Conservation (phyloP, 2,888 invertebrate species). For the Scrobipalpa atriplicella region DNA sequence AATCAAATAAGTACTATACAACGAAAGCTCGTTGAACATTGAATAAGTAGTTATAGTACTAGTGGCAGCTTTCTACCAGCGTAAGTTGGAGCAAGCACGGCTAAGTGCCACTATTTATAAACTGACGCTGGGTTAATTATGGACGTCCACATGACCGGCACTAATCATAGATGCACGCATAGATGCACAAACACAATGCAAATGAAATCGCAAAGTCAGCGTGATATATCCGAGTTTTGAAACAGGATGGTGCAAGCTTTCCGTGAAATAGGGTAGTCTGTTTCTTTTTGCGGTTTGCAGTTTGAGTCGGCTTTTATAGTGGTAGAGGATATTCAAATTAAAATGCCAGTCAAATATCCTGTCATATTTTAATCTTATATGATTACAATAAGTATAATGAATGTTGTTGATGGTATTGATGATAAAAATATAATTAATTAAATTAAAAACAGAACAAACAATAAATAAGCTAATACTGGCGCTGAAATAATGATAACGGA, state of each 20-base stretch:
- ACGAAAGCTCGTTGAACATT: background rate
- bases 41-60: background rate
- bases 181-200: constrained; percentile 3
- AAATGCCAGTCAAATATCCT: background rate
- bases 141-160: constrained; percentile 61
- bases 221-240: constrained; percentile 7
- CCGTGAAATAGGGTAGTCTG: constrained; percentile 3
- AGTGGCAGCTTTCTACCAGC: constrained; percentile 30
- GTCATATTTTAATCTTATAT: background rate
- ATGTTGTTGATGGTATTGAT: background rate
- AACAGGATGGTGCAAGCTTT: background rate
- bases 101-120: constrained; percentile 75
- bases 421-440: background rate
- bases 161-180: constrained; percentile 47
- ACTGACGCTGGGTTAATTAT: constrained; percentile 65
- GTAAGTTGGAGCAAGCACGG: constrained; percentile 61
- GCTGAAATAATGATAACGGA: background rate
- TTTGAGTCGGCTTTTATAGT: background rate
- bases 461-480: background rate
- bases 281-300: background rate
- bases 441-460: background rate
- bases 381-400: no score
- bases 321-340: background rate
- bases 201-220: constrained; percentile 24
- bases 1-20: no score